Base-by-base conservation (phyloP, 2,888 invertebrate species). In the Tipula confusa region DNA sequence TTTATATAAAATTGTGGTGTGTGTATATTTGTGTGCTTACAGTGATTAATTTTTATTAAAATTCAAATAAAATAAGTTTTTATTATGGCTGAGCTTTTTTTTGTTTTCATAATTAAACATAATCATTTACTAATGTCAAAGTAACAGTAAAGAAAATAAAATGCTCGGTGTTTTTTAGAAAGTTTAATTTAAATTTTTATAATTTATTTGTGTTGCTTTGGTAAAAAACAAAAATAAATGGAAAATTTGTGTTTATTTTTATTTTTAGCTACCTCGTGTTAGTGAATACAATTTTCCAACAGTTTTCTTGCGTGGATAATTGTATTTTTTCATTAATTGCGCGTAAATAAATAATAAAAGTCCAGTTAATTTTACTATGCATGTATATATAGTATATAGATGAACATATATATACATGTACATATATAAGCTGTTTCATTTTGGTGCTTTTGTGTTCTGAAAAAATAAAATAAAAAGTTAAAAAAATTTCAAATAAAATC, bases 331-430 rank as follows among this genome's bases (percentile, higher is more conserved):
- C 64, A 64, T 64, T 24, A 64, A 24, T 64, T 24, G 24, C 64
- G 64, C 64, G 64, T 64, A 64, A n/a, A n/a, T 64, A 64, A 64
- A 64, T 64, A 64, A 64, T 64, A 64, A 64, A 64, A 64, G 64
- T 64, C 64, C 64, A 64, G 64, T 18, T 64, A 13, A 38, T 38
- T 38, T 38, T 64, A 9, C 11, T 64, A 24, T 64, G 9, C 13
- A 2, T 64, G 18, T 64, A 9, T 64, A 24, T 15, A 15, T 6
- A 6, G 15, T 36, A 18, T 43, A 43, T 9, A 43, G 43, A 15
- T 1, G 64, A 64, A 9, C n/a, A n/a, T n/a, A n/a, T n/a, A n/a
- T n/a, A n/a, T n/a, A n/a, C n/a, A n/a, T n/a, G n/a, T n/a, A n/a
- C n/a, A n/a, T n/a, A n/a, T n/a, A n/a, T n/a, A n/a, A 24, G 64